Base-by-base conservation (phyloP, 37 sponge, comb jelly and placozoan genomes). In the Ianthella basta region DNA sequence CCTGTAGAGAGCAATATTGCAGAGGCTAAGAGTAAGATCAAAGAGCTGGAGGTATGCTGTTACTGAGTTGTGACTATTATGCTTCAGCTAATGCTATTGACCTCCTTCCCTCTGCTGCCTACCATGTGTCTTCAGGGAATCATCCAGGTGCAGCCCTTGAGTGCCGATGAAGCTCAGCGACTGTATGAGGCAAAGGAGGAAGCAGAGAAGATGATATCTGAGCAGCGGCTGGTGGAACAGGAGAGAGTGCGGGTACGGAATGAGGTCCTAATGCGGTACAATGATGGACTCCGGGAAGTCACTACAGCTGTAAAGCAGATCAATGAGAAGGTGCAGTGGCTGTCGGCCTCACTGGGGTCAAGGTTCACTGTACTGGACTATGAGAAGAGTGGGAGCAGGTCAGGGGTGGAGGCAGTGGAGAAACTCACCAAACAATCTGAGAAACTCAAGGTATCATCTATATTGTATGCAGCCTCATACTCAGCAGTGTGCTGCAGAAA, bases 181-280 rank as follows among this genome's bases (percentile, higher is more conserved):
- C 63, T 92, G 30, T 55, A 80, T 29, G 64, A 86, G 66, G 33
- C 40, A 12, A 86, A 77, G 36, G 18, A 53, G 0, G 81, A 88
- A 8, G 59, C 79, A 23, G 67, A 89, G 29, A 67, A 83, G 8
- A 53, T 55, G 30, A n/a, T 88, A 35, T 64, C 37, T 0, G 86
- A 88, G 65, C 64, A 80, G 36, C 53, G 81, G 34, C 20, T 21
- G 24, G 24, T 83, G 64, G 56, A 73, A 13, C 44, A 86, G 1
- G 81, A 86, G 15, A 70, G 60, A 19, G 0, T 25, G 3, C 55
- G 78, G 35, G 54, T 66, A 38, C 24, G 86, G 0, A 57, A 74
- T 30, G 93, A 92, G 50, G 84, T 92, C 0, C 87, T 88, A 80
- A 92, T 92, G 87, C 64, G 50, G 34, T 86, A 92, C 80, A 92